These are phyloP conservation scores for Scaptomyza montana DNA, from an alignment of 1,140 invertebrate species.

Conservation along the genomic window DNA sequence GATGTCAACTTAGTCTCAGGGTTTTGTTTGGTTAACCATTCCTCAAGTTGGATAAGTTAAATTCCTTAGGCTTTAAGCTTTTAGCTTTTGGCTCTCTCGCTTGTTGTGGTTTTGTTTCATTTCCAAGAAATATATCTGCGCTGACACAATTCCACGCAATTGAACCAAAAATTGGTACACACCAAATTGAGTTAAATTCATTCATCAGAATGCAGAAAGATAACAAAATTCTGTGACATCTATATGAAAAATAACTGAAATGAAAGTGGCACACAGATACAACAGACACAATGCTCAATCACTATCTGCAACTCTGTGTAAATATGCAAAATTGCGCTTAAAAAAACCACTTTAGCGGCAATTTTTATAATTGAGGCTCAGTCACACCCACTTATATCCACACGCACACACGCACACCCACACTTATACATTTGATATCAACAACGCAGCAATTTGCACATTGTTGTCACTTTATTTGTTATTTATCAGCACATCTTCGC, in stretches of 20 bases:
- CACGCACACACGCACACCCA: constrained; percentile 35
- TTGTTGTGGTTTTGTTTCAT: constrained; percentile 45
- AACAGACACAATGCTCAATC: constrained; percentile 11
- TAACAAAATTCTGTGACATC: constrained; percentile 46
- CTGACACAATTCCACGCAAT: constrained; percentile 71
- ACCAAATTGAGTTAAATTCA: constrained; percentile 51
- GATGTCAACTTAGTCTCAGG: constrained; percentile 64
- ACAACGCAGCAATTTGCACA: constrained; percentile 54
- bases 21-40: constrained; percentile 6
- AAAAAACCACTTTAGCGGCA: constrained; percentile 25
- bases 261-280: constrained; percentile 28
- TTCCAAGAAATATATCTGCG: constrained; percentile 21
- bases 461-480: constrained; percentile 80
- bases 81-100: constrained; percentile 10
- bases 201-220: constrained; percentile 34
- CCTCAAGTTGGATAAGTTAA: constrained; percentile 42
- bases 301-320: constrained; percentile 41
- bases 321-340: constrained; percentile 58
- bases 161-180: constrained; percentile 60
- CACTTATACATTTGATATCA: constrained; percentile 61
- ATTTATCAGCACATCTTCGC: constrained; percentile 73
- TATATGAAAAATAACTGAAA: constrained; percentile 60
- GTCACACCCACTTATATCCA: constrained; percentile 32
- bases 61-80: constrained; percentile 19
- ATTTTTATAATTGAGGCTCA: constrained; percentile 23